These are phyloP conservation scores for Nyctereutes procyonoides DNA, from an alignment of 2,113 vertebrate species.

Conservation along the genomic window DNA sequence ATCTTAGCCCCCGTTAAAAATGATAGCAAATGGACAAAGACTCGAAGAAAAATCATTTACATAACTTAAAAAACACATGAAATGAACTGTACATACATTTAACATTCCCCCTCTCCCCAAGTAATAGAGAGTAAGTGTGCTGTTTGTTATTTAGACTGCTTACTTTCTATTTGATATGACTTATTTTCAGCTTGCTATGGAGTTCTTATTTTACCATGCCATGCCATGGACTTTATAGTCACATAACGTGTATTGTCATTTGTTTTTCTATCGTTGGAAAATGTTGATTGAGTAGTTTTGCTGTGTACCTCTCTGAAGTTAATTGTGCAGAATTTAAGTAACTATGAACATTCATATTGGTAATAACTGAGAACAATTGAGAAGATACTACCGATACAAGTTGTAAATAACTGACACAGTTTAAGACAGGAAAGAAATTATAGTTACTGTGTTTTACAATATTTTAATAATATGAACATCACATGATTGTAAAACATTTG, in stretches of 20 bases:
- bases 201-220: not conserved
- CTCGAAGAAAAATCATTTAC: not conserved
- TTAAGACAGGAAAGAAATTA: conserved; percentile 38
- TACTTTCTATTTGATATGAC: not conserved
- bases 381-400: conserved; percentile 64
- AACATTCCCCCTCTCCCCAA: not conserved
- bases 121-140: not conserved
- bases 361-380: conserved; percentile 61
- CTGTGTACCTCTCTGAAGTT: conserved; percentile 12
- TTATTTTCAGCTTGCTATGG: not conserved
- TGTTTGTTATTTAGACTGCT: not conserved
- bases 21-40: not conserved
- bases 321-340: conserved; percentile 64
- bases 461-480: conserved; percentile 3
- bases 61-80: not conserved
- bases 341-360: conserved; percentile 55
- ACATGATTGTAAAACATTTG: not conserved
- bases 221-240: not conserved
- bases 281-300: conserved; percentile 41
- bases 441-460: conserved; percentile 21
- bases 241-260: not conserved
- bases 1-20: not conserved
- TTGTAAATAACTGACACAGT: conserved; percentile 60
- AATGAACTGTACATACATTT: not conserved
- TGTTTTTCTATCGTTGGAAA: conserved; percentile 52